Conservation (phyloP, 2,797 vertebrate genomes). For the Enteromius radiatus region DNA sequence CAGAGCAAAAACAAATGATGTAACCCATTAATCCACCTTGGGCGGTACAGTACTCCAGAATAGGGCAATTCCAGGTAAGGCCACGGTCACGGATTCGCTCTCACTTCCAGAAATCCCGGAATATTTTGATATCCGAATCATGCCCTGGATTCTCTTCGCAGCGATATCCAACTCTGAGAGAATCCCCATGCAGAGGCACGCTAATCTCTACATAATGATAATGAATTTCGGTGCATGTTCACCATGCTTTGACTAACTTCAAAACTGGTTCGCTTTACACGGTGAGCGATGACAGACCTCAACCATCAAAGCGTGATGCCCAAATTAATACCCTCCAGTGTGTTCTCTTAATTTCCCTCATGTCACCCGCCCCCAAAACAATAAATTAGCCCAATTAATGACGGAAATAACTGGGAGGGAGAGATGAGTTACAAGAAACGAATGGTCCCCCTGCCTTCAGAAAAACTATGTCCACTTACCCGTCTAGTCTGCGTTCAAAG, state of each 20-base stretch:
- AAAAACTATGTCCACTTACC: conserved; percentile 92
- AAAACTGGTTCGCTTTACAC: conserved; percentile 27
- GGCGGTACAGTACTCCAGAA: conserved; percentile 80
- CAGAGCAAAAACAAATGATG: conserved; percentile 67
- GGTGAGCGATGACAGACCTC: conserved; percentile 38
- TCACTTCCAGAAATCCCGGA: conserved; percentile 78
- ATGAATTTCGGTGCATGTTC: conserved; percentile 46
- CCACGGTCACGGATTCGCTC: conserved; percentile 74
- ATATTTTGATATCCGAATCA: conserved; percentile 80
- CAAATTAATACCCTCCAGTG: conserved; percentile 41
- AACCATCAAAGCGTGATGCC: conserved; percentile 35
- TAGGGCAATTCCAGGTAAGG: conserved; percentile 78
- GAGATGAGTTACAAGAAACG: conserved; percentile 76
- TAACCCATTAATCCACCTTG: conserved; percentile 79
- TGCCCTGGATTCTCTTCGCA: conserved; percentile 75
- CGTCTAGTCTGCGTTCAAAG: conserved; percentile 99
- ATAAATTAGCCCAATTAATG: conserved; percentile 69
- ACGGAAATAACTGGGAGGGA: conserved; percentile 77
- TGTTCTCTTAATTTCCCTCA: conserved; percentile 40
- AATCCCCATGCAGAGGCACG: conserved; percentile 68
- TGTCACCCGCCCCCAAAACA: conserved; percentile 58
- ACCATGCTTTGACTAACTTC: conserved; percentile 41
- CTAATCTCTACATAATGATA: conserved; percentile 59
- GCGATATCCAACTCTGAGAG: conserved; percentile 76
- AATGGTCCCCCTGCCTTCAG: conserved; percentile 77